Evolutionary conservation across 2,797 vertebrate species (phyloP), one percentile per base, ranked within the genome.

Genomic region (Malacoctenus gilli): DNA sequence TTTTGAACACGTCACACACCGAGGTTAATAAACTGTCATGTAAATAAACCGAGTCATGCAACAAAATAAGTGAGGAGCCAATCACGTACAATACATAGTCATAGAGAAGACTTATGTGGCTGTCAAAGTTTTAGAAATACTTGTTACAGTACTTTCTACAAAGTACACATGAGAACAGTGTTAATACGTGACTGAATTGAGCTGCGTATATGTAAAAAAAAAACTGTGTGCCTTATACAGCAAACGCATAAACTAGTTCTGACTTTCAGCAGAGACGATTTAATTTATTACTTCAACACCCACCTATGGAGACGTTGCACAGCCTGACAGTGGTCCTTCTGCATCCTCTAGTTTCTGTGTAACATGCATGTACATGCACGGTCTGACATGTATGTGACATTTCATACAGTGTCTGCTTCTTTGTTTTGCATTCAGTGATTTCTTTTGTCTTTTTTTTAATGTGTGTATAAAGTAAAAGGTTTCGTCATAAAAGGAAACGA

Each of bases 391-490:
- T 68, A 62, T 68, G 53, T 68, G 36, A 16, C 41, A 60, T 73
- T 75, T 69, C 76, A 77, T 80, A 60, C 55, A 64, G 42, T 58
- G 36, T 78, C 77, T 79, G 53, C 66, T 48, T 60, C 57, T 73
- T 68, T 76, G 74, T 58, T 76, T 72, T 74, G 58, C 44, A 64
- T 69, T 38, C 56, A 65, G 43, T 75, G 77, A 80, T 66, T 25
- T 21, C 28, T 18, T 18, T 28, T 18, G 3, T 32, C 18, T 49
- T 49, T 63, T 63, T 53, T 51, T n/a, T n/a, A n/a, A n/a, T n/a
- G n/a, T 89, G 84, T 86, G 75, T 78, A 58, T 72, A 48, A 74
- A 71, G 32, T 70, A 41, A 82, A 80, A 59, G 19, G 43, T 76
- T 63, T 77, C 53, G 75, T 75, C 36, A 16, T 70, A 68, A 79